Base-by-base conservation (phyloP, 1,140 invertebrate genomes). In the Eulimnadia texana region DNA sequence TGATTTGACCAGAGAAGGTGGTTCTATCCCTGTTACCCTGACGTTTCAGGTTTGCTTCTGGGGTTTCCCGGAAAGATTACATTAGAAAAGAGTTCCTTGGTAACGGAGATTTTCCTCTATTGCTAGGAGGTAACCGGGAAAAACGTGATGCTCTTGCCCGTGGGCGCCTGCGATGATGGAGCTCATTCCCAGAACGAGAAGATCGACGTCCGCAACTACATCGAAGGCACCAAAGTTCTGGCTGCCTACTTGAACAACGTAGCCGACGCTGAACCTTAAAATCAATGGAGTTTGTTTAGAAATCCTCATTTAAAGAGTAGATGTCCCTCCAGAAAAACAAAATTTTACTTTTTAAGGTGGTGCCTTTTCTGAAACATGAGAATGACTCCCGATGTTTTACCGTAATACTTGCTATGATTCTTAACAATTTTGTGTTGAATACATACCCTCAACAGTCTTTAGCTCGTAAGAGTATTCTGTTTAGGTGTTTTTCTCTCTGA, bases 131-230 rank as follows among this genome's bases (percentile, higher is more conserved):
- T 88, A 2, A 95, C 91, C 54, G 88, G 86, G 0, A 93, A 92
- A 71, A 97, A 91, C 77, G 91, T 96, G 25, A 78, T 98, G 63
- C 76, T 98, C 29, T 77, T 98, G 55, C 93, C 93, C 2, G 83
- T 92, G 69, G 95, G 95, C 54, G 82, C 84, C 65, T 85, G 84
- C 61, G 94, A 98, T 74, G 95, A 98, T 77, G 94, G 94, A 64
- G 93, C 94, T 62, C 95, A 99, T 78, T 95, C 93, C 1, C 95
- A 98, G 74, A 98, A 98, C 77, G 95, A 98, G 74, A 98, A 98
- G 73, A 80, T 98, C 65, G 85, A 96, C 76, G 76, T 87, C 60
- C 77, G 78, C 56, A 98, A 97, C 75, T 98, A 96, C 68, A 93
- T 97, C 66, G 82, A 93, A 76, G 93, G 93, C 64, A 69, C 67